These are phyloP conservation scores for Tragelaphus imberbis DNA, from an alignment of 2,113 vertebrate genomes.

Conservation along the genomic window DNA sequence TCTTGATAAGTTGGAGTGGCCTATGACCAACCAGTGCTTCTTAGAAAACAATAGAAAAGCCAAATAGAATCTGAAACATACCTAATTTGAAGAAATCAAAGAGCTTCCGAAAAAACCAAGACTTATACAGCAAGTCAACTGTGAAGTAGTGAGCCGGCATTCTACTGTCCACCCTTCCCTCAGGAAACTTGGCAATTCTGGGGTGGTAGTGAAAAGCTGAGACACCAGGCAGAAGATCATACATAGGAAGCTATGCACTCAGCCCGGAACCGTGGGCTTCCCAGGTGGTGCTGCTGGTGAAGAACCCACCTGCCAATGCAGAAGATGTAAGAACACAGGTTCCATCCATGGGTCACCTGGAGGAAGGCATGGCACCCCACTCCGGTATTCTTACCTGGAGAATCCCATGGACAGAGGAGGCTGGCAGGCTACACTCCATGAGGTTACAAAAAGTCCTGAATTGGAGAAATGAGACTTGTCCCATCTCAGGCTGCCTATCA, in stretches of 20 bases:
- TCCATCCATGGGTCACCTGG: background rate
- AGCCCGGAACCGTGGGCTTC: background rate
- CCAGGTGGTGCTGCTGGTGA: background rate
- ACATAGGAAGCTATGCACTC: background rate
- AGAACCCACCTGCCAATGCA: background rate
- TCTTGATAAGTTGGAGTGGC: background rate
- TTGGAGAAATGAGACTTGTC: background rate
- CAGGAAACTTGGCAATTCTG: background rate
- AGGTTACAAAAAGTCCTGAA: background rate
- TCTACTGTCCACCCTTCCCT: background rate
- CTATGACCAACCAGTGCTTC: background rate
- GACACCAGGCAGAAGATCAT: background rate
- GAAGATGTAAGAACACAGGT: background rate
- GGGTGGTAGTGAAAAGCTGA: background rate
- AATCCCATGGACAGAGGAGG: background rate
- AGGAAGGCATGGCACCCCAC: background rate
- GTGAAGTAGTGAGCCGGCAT: background rate
- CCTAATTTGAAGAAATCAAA: background rate
- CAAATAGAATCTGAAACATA: background rate
- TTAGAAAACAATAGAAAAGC: background rate
- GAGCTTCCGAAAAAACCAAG: background rate
- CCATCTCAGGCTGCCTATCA: background rate
- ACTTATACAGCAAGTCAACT: background rate
- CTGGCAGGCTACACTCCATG: background rate
- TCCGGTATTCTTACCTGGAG: background rate